These are phyloP conservation scores for Cyprinodon diabolis DNA, from an alignment of 2,797 vertebrate species.

Conservation along the genomic window DNA sequence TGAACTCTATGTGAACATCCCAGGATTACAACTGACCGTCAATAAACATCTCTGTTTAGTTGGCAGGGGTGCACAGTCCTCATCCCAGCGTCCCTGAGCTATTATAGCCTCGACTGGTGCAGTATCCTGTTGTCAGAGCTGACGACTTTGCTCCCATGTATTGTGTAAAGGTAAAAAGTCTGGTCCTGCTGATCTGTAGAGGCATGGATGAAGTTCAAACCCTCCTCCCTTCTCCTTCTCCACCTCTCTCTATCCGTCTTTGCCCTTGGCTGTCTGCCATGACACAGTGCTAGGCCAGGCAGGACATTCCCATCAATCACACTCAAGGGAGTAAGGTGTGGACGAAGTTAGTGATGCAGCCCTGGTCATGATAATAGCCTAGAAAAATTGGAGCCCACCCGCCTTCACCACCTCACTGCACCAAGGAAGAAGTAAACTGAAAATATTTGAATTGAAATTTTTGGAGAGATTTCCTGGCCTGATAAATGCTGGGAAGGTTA, in stretches of 20 bases:
- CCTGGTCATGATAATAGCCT: slow-evolving; percentile 58
- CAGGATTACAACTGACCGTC: slow-evolving; percentile 8
- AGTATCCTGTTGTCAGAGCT: slow-evolving; percentile 46
- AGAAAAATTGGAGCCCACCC: slow-evolving; percentile 43
- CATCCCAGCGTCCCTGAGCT: slow-evolving; percentile 34
- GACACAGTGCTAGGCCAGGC: slow-evolving; percentile 44
- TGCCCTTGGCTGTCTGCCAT: slow-evolving; percentile 51
- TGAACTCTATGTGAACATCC: slow-evolving; percentile 25
- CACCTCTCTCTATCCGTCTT: slow-evolving; percentile 46
- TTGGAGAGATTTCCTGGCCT: slow-evolving; percentile 24
- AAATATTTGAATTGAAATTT: slow-evolving; percentile 13
- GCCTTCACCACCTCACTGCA: slow-evolving; percentile 47
- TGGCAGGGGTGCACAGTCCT: slow-evolving; percentile 18
- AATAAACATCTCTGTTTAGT: slow-evolving; percentile 20
- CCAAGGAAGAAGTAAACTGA: slow-evolving; percentile 32
- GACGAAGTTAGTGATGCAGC: slow-evolving; percentile 54
- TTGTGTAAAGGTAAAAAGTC: slow-evolving; percentile 44
- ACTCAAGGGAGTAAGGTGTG: slow-evolving; percentile 61
- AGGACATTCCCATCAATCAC: slow-evolving; percentile 68
- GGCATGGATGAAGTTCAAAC: slow-evolving; percentile 59
- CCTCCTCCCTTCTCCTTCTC: slow-evolving; percentile 13
- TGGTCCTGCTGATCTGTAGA: slow-evolving; percentile 59
- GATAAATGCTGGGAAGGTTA: slow-evolving; percentile 36
- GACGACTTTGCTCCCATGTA: slow-evolving; percentile 38
- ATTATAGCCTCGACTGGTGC: slow-evolving; percentile 24